Percentiles rank a stretch among this genome's conserved stretches.
Evolutionary conservation across 2,797 vertebrate species (phyloP).

Genomic region (Coccyzus lansbergi): DNA sequence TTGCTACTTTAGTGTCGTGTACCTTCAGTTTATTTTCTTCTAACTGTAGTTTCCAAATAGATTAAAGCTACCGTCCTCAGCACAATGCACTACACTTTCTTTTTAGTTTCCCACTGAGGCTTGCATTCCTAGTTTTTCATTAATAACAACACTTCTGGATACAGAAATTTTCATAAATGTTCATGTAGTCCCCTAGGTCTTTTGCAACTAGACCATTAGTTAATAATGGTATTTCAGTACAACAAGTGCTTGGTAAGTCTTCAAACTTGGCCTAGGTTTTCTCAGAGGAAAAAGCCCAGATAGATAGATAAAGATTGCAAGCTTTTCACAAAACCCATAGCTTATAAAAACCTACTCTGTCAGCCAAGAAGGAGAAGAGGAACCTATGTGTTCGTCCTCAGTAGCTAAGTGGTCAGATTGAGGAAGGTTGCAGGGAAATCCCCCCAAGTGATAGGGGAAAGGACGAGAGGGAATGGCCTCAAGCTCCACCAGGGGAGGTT

Average conservation of each 20-base stretch:
- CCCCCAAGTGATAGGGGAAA: too few relatives aligned
- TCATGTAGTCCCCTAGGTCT: neutral
- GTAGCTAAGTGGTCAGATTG: fast-evolving
- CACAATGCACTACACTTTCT: neutral
- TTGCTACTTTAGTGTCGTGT: neutral
- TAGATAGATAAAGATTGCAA: neutral
- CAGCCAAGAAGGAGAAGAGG: neutral
- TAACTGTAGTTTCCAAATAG: neutral
- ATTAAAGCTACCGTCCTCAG: neutral
- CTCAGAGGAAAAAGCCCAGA: neutral
- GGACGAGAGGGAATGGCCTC: too few relatives aligned
- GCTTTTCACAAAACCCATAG: neutral
- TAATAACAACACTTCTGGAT: slow-evolving; percentile 4
- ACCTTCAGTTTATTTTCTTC: neutral
- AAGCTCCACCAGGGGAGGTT: too few relatives aligned
- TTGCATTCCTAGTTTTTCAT: neutral
- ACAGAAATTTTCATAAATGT: slow-evolving; percentile 25
- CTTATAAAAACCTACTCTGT: neutral
- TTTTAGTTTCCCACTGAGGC: neutral
- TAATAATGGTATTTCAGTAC: neutral
- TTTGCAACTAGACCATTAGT: slow-evolving; percentile 8
- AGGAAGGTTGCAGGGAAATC: neutral
- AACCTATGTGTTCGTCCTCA: neutral
- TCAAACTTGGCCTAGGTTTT: neutral
- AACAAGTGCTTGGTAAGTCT: neutral